Conservation (phyloP, 2,888 invertebrate genomes). For the Neoscelio sp. region DNA sequence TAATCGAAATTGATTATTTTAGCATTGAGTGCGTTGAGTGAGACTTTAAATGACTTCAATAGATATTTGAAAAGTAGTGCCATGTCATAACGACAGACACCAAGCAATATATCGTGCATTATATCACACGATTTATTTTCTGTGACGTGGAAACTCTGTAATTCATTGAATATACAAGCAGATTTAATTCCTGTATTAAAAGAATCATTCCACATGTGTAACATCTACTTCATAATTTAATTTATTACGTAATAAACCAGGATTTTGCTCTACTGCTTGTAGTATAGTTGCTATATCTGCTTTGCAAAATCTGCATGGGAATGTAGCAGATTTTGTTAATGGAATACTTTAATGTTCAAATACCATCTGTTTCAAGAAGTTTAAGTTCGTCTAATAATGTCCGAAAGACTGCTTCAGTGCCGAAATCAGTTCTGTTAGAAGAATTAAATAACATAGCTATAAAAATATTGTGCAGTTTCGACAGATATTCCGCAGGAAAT, state of each 20-base stretch:
- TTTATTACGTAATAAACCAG: too few species aligned
- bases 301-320: slow-evolving; percentile 64
- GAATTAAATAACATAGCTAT: slow-evolving; percentile 32
- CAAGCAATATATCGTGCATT: slow-evolving; percentile 63
- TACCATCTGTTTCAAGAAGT: slow-evolving; percentile 33
- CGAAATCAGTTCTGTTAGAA: slow-evolving; percentile 13
- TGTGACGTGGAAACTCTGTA: too few species aligned
- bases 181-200: too few species aligned
- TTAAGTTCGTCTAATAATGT: slow-evolving; percentile 35
- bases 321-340: too few species aligned
- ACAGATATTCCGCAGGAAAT: slow-evolving; percentile 6
- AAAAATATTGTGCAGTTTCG: slow-evolving; percentile 36
- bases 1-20: slow-evolving; percentile 61
- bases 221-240: too few species aligned
- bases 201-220: too few species aligned
- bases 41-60: slow-evolving; percentile 27
- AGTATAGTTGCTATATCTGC: slow-evolving; percentile 9
- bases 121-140: slow-evolving; percentile 44
- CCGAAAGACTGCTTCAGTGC: slow-evolving; percentile 22
- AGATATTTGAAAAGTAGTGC: slow-evolving; percentile 49
- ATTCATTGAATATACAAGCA: slow-evolving; percentile 63
- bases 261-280: not conserved
- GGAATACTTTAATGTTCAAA: too few species aligned
- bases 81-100: slow-evolving; percentile 57
- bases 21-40: slow-evolving; percentile 52